Conservation (phyloP, 2,888 invertebrate species). For the Axea sp. region DNA sequence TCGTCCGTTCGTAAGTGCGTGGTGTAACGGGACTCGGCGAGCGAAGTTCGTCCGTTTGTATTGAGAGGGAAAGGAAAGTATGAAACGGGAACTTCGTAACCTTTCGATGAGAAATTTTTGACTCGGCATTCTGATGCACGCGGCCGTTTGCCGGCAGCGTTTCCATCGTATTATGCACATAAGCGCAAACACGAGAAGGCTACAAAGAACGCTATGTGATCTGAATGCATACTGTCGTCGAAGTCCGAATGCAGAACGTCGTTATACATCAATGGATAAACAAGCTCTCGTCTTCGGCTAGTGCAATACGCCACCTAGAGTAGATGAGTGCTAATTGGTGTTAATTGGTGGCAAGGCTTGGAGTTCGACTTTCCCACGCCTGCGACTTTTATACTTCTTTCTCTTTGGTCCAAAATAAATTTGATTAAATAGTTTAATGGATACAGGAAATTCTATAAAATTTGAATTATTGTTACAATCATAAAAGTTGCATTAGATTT, state of each 20-base stretch:
- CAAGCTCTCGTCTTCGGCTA: slow-evolving; percentile 62
- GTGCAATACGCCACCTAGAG: slow-evolving; percentile 70
- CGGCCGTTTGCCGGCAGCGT: slow-evolving; percentile 45
- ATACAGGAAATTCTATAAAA: too few species aligned
- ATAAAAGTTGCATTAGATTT: too few species aligned
- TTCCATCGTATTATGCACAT: slow-evolving; percentile 52
- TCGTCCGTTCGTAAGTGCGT: slow-evolving; percentile 25
- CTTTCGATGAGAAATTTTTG: slow-evolving; percentile 64
- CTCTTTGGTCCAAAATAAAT: slow-evolving; percentile 46
- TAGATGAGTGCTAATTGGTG: slow-evolving; percentile 79
- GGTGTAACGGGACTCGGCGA: slow-evolving; percentile 50
- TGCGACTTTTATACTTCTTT: slow-evolving; percentile 76
- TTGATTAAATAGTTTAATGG: too few species aligned
- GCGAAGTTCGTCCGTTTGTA: slow-evolving; percentile 27
- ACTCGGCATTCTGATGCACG: slow-evolving; percentile 58
- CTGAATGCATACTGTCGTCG: slow-evolving; percentile 38
- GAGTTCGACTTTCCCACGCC: slow-evolving; percentile 78
- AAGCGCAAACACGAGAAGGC: slow-evolving; percentile 11
- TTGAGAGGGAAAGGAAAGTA: slow-evolving; percentile 64
- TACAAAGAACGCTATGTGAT: slow-evolving; percentile 40
- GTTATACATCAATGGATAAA: slow-evolving; percentile 59
- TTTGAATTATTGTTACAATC: too few species aligned
- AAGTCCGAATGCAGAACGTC: slow-evolving; percentile 56
- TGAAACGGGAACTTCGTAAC: slow-evolving; percentile 64
- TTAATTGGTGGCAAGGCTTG: slow-evolving; percentile 77